These are phyloP conservation scores for Cyanistes caeruleus DNA, from an alignment of 2,113 vertebrate genomes.

Conservation along the genomic window DNA sequence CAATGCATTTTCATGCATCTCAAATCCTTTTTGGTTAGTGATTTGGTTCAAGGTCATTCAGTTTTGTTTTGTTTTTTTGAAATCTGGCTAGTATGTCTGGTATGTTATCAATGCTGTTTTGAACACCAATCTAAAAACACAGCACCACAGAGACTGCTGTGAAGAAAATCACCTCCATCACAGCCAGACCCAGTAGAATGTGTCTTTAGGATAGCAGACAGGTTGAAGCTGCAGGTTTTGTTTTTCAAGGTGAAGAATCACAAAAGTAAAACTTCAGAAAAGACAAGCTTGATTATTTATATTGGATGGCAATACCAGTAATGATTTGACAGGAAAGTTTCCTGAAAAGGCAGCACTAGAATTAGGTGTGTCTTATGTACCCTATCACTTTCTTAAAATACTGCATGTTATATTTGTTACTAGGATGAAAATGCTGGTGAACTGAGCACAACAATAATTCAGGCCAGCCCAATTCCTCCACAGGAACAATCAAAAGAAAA, in stretches of 20 bases:
- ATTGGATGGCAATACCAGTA: not conserved
- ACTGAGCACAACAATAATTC: constrained; percentile 90
- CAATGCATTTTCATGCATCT: not conserved
- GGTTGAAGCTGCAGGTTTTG: not conserved
- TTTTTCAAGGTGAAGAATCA: not conserved
- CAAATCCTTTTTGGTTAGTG: not conserved
- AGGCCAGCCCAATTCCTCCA: constrained; percentile 82
- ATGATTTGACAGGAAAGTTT: not conserved
- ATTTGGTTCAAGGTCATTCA: not conserved
- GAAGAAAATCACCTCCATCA: not conserved
- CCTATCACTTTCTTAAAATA: not conserved
- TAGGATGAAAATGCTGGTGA: constrained; percentile 81
- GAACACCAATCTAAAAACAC: not conserved
- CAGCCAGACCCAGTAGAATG: not conserved
- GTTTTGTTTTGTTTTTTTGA: not conserved
- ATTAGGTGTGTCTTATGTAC: not conserved
- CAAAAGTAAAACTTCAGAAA: not conserved
- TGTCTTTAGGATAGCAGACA: not conserved
- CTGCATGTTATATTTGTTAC: not conserved
- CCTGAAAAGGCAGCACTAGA: not conserved
- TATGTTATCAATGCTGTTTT: not conserved
- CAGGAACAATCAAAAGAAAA: constrained; percentile 61
- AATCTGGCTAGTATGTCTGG: not conserved
- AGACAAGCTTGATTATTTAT: not conserved
- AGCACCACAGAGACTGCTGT: not conserved